phyloP scores from a whole-genome alignment of 1,140 invertebrate species.

The Drosophila setifemur region DNA sequence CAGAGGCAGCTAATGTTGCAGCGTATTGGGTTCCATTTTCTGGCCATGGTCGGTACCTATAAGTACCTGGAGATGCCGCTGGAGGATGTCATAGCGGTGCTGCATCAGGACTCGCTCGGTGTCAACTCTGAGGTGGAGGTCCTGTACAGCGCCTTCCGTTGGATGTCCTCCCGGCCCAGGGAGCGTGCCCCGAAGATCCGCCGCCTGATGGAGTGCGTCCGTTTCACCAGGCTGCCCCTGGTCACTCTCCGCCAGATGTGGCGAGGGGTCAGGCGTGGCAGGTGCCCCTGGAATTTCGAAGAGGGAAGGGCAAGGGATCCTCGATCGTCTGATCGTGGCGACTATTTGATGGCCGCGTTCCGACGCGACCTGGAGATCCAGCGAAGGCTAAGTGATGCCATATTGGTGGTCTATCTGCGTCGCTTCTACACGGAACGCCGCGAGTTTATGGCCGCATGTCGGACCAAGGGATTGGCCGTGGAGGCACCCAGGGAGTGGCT shows the following conservation, averaged over 20 bases:
- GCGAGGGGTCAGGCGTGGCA: neutral
- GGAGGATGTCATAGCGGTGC: neutral
- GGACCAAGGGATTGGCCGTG: neutral
- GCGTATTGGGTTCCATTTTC: neutral
- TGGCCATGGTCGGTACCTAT: neutral
- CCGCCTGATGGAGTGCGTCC: conserved; percentile 2
- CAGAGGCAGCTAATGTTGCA: neutral
- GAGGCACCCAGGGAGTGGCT: neutral
- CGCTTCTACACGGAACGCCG: neutral
- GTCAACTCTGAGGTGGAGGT: neutral
- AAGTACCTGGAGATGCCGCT: neutral
- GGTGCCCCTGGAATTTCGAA: neutral
- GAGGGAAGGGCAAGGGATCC: neutral
- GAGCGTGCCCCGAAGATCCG: neutral
- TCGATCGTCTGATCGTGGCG: neutral
- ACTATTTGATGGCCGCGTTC: neutral
- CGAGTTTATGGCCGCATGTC: neutral
- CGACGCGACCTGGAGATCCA: neutral
- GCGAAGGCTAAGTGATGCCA: neutral
- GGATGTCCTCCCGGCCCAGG: neutral
- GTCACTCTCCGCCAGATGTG: neutral
- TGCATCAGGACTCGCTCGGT: neutral
- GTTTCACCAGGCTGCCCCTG: neutral
- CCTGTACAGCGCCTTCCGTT: neutral
- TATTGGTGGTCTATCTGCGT: neutral